Evolutionary conservation across 2,888 invertebrate species (phyloP), one percentile per base, ranked within the genome.

Genomic region (Danaus chrysippus): DNA sequence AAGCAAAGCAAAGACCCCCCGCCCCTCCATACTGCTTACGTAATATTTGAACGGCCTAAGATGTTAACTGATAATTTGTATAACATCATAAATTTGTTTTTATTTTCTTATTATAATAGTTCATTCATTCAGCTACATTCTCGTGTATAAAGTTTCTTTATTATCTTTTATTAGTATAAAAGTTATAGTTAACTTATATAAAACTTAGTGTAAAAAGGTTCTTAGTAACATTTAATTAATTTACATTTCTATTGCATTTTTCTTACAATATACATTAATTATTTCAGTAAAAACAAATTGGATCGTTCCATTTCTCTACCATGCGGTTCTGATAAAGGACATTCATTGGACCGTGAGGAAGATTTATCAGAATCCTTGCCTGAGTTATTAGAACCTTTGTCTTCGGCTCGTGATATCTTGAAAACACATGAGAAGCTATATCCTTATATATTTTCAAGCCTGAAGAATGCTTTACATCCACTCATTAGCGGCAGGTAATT

Each of bases 391-490:
- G 70, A 71, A 8, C 83, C 86, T 0, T 65, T 86, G 41, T 77
- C 73, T 1, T 73, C 81, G 10, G 87, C 84, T 0, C 77, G 80
- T 0, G 78, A 78, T 69, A 81, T 96, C 59, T 87, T 97, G 49
- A 93, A 93, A 1, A 92, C 93, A 62, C 96, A 96, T 70, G 97
- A 97, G 79, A 92, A 94, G 10, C 76, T 93, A 13, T 94, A 95
- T 75, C 97, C 97, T 0, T 93, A 93, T 56, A 83, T 97, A 44
- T 97, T 94, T 78, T 89, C 92, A 75, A 96, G 95, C 69, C 86
- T 97, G 64, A 93, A 94, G 76, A 92, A 93, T 19, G 96, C 96
- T n/a, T 82, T 97, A 68, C 93, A 94, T 71, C 96, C 96, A 0
- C 86, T 96, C 58, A 94, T 96, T 74, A 93, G 93, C 69, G 92